A percentile compares a stretch with the other conserved stretches of the same genome.
These are phyloP conservation scores for Drosophila albomicans DNA, from an alignment of 1,140 invertebrate species.

Conservation along the genomic window DNA sequence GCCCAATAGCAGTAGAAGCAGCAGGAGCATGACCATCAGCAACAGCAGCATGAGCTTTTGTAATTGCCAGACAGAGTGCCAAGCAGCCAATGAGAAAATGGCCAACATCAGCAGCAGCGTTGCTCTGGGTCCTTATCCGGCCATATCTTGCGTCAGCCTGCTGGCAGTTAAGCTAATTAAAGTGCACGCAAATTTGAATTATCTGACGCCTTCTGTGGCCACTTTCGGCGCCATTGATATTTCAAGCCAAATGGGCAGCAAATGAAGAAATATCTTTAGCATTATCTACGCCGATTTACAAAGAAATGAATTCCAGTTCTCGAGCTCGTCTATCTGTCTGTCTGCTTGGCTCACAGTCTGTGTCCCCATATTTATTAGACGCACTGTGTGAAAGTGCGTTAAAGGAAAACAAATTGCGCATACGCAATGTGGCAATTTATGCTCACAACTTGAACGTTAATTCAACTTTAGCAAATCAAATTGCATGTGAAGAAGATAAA, in stretches of 20 bases:
- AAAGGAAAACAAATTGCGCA: constrained; percentile 53
- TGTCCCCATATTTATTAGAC: constrained; percentile 28
- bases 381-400: constrained; percentile 26
- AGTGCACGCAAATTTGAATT: constrained; percentile 78
- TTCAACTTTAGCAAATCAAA: constrained; percentile 30
- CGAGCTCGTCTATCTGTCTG: not conserved
- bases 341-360: not conserved
- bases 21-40: constrained; percentile 1
- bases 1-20: not conserved
- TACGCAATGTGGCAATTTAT: constrained; percentile 63
- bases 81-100: constrained; percentile 48
- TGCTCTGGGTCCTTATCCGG: constrained; percentile 24
- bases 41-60: constrained; percentile 6
- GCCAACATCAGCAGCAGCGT: constrained; percentile 46
- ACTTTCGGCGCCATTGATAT: constrained; percentile 52
- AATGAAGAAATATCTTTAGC: constrained; percentile 49
- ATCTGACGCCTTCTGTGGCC: constrained; percentile 50
- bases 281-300: constrained; percentile 44
- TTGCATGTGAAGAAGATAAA: constrained; percentile 51
- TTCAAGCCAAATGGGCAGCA: constrained; percentile 43
- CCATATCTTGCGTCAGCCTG: constrained; percentile 7
- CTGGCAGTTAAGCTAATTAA: constrained; percentile 71
- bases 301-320: constrained; percentile 30
- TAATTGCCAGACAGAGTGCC: constrained; percentile 60
- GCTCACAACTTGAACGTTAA: constrained; percentile 38